Base-by-base conservation (phyloP, 2,888 invertebrate species). In the Nephrocerus scutellatus region DNA sequence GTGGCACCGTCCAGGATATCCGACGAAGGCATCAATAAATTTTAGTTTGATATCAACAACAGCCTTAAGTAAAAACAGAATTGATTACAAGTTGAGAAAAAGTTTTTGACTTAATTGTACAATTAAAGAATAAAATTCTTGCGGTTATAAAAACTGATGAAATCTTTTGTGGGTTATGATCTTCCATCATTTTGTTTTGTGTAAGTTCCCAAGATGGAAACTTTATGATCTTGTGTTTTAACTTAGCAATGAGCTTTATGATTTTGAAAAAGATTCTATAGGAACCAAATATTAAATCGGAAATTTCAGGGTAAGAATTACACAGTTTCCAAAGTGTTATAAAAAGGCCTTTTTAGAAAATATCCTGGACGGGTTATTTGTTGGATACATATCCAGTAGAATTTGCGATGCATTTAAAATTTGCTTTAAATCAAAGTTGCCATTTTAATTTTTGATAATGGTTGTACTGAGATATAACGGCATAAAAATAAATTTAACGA, bases 21-120 rank as follows among this genome's bases (percentile, higher is more conserved):
- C 41, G 7, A 43, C 36, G 19, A 40, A 46, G 20, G 36, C 31
- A 35, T 41, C 35, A 7, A 26, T 34, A 29, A 46, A 43, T 20
- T 36, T 34, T 26, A 41, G 21, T 13, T 36, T 23, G 22, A 33
- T 42, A 18, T 42, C 38, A 14, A 35, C 35, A 31, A 39, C 32
- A 28, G 39, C 29, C 39, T 43, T 19, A 24, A 38, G 26, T 19
- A 10, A 36, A 32, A n/a, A n/a, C n/a, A n/a, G n/a, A n/a, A n/a
- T n/a, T n/a, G n/a, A n/a, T n/a, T n/a, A n/a, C 8, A 30, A 22
- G 21, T 28, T 14, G 12, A 30, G 22, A 30, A 23, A 23, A 36
- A 32, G 22, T 4, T n/a, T 22, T n/a, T 15, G 20, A 32, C 19
- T 34, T 42, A 42, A 33, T 26, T 42, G 32, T n/a, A 36, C 33